A percentile compares a stretch with the other conserved stretches of the same genome.
Evolutionary conservation across 2,113 vertebrate species (phyloP).

Genomic region (Coturnix japonica): DNA sequence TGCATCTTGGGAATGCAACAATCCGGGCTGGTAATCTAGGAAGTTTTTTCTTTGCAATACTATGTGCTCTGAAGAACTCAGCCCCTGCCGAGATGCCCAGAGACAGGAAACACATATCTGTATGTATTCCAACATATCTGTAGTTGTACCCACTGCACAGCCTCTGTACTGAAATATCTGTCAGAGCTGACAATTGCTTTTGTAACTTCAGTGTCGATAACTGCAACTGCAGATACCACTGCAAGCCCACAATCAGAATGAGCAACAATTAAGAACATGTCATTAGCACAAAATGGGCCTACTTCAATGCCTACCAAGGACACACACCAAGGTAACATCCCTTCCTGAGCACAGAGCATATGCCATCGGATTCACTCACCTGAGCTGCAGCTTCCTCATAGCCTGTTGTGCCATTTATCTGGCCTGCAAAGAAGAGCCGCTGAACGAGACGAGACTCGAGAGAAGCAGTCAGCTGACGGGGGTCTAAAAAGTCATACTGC

Average conservation of each 20-base stretch:
- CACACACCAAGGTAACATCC: not conserved
- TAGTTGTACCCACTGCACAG: not conserved
- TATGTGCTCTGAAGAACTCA: not conserved
- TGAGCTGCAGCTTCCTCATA: slow-evolving; percentile 98
- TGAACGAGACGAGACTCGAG: slow-evolving; percentile 89
- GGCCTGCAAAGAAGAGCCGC: slow-evolving; percentile 92
- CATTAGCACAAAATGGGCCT: not conserved
- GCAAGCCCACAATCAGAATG: not conserved
- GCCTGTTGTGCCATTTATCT: slow-evolving; percentile 96
- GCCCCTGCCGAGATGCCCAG: not conserved
- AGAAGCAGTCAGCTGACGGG: slow-evolving; percentile 87
- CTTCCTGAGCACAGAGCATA: not conserved
- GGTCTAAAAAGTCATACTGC: slow-evolving; percentile 95
- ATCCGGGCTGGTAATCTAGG: not conserved
- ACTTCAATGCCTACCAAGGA: not conserved
- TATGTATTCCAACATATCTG: not conserved
- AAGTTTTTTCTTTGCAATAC: rapidly evolving
- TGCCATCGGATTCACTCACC: slow-evolving; percentile 52
- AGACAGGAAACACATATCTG: not conserved
- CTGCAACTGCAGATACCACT: not conserved
- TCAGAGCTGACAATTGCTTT: not conserved
- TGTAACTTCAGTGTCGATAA: not conserved
- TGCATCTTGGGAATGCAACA: rapidly evolving
- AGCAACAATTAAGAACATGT: not conserved
- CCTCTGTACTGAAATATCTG: not conserved